These are phyloP conservation scores for Pteropus rufus DNA, from an alignment of 2,797 vertebrate species.

Conservation along the genomic window DNA sequence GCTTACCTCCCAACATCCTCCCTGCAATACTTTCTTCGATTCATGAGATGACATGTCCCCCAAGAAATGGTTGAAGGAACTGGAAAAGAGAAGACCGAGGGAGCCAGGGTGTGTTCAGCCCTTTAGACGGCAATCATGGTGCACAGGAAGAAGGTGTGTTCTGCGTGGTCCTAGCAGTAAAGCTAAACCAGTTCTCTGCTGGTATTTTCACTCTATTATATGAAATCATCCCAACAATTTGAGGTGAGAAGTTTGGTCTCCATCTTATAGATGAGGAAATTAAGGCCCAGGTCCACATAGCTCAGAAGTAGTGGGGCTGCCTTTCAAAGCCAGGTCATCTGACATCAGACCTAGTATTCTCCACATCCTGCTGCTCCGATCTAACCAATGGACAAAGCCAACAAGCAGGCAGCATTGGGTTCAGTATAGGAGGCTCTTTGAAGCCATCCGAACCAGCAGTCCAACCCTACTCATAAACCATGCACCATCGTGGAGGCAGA, in stretches of 20 bases:
- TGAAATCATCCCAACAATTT: neutral
- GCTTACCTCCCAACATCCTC: neutral
- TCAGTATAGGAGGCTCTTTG: neutral
- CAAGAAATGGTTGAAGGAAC: neutral
- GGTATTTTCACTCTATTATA: neutral
- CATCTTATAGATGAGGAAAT: constrained; percentile 15
- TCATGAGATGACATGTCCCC: neutral
- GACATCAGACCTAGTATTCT: neutral
- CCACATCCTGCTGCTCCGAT: neutral
- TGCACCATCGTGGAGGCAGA: neutral
- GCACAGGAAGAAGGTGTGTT: neutral
- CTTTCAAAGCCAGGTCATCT: neutral
- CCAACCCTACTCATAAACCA: accelerated
- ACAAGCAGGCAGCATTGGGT: neutral
- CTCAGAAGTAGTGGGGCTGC: neutral
- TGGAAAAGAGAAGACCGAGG: neutral
- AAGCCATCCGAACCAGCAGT: neutral
- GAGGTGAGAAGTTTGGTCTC: neutral
- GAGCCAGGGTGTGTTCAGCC: neutral
- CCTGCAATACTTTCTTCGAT: neutral
- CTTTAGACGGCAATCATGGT: neutral
- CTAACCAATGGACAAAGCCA: neutral
- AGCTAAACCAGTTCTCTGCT: neutral
- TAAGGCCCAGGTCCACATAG: neutral
- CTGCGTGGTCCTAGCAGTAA: neutral